phyloP scores from a whole-genome alignment of 2,113 vertebrate species.

The Bubo bubo region DNA sequence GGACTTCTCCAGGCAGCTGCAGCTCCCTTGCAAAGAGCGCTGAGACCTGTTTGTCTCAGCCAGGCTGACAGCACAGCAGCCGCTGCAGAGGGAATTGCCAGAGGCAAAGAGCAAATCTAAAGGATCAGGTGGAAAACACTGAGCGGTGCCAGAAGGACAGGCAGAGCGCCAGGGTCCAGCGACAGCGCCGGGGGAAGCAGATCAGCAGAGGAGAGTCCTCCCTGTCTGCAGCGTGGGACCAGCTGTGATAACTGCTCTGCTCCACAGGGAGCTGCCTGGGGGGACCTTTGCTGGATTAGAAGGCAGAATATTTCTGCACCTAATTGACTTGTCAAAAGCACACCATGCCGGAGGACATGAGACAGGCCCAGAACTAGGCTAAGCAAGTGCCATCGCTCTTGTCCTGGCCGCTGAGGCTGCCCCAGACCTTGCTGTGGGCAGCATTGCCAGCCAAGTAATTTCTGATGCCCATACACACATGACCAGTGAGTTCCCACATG shows the following conservation, averaged over 20 bases:
- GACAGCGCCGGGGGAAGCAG: neutral
- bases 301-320: neutral
- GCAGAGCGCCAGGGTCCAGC: neutral
- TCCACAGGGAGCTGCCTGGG: neutral
- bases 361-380: neutral
- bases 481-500: neutral
- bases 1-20: neutral
- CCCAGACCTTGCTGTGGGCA: neutral
- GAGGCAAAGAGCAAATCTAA: neutral
- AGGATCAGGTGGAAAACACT: neutral
- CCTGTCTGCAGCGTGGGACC: neutral
- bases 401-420: neutral
- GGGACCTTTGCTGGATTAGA: neutral
- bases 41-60: neutral
- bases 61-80: neutral
- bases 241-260: neutral
- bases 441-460: neutral
- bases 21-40: accelerated
- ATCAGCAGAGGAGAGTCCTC: neutral
- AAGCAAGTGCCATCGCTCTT: accelerated
- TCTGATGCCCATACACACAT: neutral
- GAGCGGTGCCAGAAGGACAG: neutral
- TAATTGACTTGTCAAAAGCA: neutral
- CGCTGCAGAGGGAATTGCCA: neutral
- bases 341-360: accelerated